Base-by-base conservation (phyloP, 1,140 invertebrate genomes). In the Sminthurides bifidus region DNA sequence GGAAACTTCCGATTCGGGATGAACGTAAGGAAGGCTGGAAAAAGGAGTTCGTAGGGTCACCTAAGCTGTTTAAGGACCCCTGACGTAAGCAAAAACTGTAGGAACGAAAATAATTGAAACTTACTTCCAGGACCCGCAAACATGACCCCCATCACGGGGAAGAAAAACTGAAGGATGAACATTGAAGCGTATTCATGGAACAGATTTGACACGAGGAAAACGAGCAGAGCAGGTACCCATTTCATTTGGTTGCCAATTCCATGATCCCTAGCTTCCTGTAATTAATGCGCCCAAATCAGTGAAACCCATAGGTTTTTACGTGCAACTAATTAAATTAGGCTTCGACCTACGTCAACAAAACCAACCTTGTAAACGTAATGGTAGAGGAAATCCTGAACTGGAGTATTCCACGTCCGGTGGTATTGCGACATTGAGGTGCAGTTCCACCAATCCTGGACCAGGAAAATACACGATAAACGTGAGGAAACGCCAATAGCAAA, bases 381-480 rank as follows among this genome's bases (percentile, higher is more conserved):
- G 64, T 92, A 88, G 0, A 97, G 73, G 90, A 91, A 97, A 58
- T 93, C 88, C 67, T 94, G 84, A 0, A 96, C 90, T 0, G 95
- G 82, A 8, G 87, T 77, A 69, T 96, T 97, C 92, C 92, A 96
- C 8, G 82, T 86, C 12, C 90, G 76, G 68, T 92, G 96, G 68
- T 84, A 97, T 8, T 74, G 76, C 0, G 79, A 78, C 68, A 84
- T 94, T 1, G 80, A 81, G 2, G 80, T 81, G 3, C 81, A 81
- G 43, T 87, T 93, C 93, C 93, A 60, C 54, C 58, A 60, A 26
- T 60, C 58, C 58, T 56, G n/a, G 23, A 33, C n/a, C n/a, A n/a
- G n/a, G n/a, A n/a, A n/a, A n/a, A n/a, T n/a, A n/a, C n/a, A n/a
- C n/a, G n/a, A n/a, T n/a, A n/a, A n/a, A n/a, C n/a, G n/a, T n/a